Percentiles rank a stretch among this genome's conserved stretches.
Evolutionary conservation across 2,888 invertebrate genomes (phyloP).

Genomic region (Osmoderma eremita): DNA sequence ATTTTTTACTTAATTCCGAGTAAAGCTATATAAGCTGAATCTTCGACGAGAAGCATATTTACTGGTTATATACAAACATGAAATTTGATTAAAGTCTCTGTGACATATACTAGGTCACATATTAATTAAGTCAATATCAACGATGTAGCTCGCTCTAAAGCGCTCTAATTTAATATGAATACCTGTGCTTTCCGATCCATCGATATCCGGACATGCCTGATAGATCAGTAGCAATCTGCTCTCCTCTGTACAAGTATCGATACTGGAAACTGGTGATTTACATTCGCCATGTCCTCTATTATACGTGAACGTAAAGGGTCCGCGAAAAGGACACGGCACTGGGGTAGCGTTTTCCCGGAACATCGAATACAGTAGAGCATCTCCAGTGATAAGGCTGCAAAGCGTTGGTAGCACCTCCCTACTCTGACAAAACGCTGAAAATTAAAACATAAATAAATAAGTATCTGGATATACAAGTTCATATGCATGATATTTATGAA

Average conservation of each 20-base stretch:
- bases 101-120: not conserved
- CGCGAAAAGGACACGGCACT: slow-evolving; percentile 88
- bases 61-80: no score
- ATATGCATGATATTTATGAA: no score
- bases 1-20: no score
- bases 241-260: slow-evolving; percentile 94
- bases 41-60: no score
- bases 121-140: no score
- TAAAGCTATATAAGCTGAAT: no score
- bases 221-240: slow-evolving; percentile 89
- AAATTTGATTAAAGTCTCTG: not conserved
- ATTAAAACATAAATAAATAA: slow-evolving; percentile 48
- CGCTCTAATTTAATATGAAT: slow-evolving; percentile 48
- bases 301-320: slow-evolving; percentile 93
- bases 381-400: slow-evolving; percentile 88
- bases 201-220: slow-evolving; percentile 92
- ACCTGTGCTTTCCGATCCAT: slow-evolving; percentile 92
- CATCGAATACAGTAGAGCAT: slow-evolving; percentile 89
- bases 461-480: slow-evolving; percentile 38
- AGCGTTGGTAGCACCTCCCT: slow-evolving; percentile 81
- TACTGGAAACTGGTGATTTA: slow-evolving; percentile 87
- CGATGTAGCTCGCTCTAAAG: not conserved
- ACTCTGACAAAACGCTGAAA: slow-evolving; percentile 78
- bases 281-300: slow-evolving; percentile 92
- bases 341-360: slow-evolving; percentile 88